Evolutionary conservation across 2,797 vertebrate species (phyloP), one percentile per base, ranked within the genome.

Genomic region (Clamator glandarius): DNA sequence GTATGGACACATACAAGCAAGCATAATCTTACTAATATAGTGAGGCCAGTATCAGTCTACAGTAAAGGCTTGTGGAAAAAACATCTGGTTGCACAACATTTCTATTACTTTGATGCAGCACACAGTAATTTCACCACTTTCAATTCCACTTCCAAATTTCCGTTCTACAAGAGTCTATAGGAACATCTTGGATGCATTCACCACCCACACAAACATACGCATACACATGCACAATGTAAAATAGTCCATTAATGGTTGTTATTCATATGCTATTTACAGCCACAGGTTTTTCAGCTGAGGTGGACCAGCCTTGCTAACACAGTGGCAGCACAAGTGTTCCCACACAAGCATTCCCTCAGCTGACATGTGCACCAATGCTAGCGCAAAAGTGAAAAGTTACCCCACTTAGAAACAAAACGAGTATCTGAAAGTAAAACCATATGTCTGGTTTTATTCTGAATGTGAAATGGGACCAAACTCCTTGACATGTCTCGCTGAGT

Each of bases 111-210:
- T 85, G 64, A 62, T 35, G 80, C 54, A 90, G 39, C n/a, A 52
- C 81, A 74, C 44, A 86, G 70, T 89, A 79, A 91, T 79, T 93
- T 91, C 73, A 83, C 28, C 72, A 90, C 78, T 95, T 92, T 79
- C 69, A 76, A 72, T 89, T 90, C 88, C 41, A 73, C 77, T 95
- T 87, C 90, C 74, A 90, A 81, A 94, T 88, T 83, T 92, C 89
- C 20, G 0, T 90, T 91, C 80, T 88, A 14, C 48, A 66, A 42
- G 68, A 74, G 84, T 76, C 50, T 83, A 35, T 80, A 91, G 69
- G n/a, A 93, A 86, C 91, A 91, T 85, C 90, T 94, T 94, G 83
- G 42, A 44, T 90, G 67, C 80, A 82, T 84, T 91, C 83, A 48
- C 67, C 69, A 86, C 48, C 50, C 84, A 67, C 89, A 85, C 33